phyloP scores from a whole-genome alignment of 2,888 invertebrate species.

The Calliscelio sp. region DNA sequence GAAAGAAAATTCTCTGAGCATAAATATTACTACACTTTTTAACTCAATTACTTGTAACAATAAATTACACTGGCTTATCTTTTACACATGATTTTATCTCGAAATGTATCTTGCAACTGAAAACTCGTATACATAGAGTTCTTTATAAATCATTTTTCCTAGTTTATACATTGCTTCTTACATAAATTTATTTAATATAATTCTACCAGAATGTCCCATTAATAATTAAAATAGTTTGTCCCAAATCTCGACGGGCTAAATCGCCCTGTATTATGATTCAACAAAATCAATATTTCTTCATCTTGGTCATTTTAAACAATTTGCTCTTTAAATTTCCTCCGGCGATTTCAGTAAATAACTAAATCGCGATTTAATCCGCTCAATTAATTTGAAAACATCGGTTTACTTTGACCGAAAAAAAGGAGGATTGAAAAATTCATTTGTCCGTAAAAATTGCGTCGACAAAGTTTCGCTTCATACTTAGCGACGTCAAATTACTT shows the following conservation, averaged over 20 bases:
- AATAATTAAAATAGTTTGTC: no score
- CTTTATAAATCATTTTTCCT: conserved; percentile 46
- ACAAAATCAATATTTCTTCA: no score
- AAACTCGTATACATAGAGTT: conserved; percentile 32
- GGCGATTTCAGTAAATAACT: conserved; percentile 7
- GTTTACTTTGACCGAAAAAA: no score
- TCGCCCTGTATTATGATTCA: no score
- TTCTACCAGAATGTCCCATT: no score
- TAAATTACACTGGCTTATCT: conserved; percentile 48
- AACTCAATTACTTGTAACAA: conserved; percentile 49
- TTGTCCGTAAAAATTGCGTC: background rate
- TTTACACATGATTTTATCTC: conserved; percentile 52
- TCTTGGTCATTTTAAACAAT: no score
- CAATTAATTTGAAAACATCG: conserved; percentile 3
- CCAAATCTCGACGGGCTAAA: no score
- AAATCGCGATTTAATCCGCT: background rate
- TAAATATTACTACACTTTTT: conserved; percentile 20
- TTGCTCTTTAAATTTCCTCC: no score
- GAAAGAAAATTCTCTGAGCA: background rate
- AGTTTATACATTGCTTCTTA: background rate
- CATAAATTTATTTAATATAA: conserved; percentile 7
- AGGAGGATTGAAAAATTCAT: background rate
- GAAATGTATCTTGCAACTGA: conserved; percentile 34
- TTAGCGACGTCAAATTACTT: conserved; percentile 2
- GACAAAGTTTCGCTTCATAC: conserved; percentile 21